phyloP scores from a whole-genome alignment of 2,888 invertebrate genomes.

The Himalopsyche kuldschensis region DNA sequence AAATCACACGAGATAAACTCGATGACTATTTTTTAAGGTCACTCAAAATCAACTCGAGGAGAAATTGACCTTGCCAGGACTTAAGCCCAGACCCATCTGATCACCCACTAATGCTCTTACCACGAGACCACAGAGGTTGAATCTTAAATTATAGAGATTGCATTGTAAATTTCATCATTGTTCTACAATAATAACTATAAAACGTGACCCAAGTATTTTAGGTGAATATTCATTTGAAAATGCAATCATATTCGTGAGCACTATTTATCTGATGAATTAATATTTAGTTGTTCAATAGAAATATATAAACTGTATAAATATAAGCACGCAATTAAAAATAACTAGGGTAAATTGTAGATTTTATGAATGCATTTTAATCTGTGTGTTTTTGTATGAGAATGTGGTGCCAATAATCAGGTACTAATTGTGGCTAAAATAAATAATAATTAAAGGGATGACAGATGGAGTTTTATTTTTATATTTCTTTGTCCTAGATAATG shows the following conservation, averaged over 20 bases:
- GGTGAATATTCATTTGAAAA: not conserved
- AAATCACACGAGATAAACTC: not conserved
- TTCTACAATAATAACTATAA: not conserved
- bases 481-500: too few species aligned
- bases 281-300: not conserved
- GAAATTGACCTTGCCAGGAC: too few species aligned
- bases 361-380: constrained; percentile 1
- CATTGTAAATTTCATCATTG: not conserved
- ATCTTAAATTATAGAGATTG: not conserved
- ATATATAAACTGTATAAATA: not conserved
- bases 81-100: too few species aligned
- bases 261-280: not conserved
- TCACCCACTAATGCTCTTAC: too few species aligned
- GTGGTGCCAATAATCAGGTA: constrained; percentile 26
- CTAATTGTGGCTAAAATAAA: constrained; percentile 29
- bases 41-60: too few species aligned
- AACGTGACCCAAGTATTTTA: not conserved
- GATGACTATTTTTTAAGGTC: too few species aligned
- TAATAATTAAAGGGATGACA: not conserved
- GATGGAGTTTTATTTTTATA: not conserved
- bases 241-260: not conserved
- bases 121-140: too few species aligned
- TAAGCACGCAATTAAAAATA: constrained; percentile 1
- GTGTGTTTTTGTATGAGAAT: constrained; percentile 32
- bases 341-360: not conserved